phyloP scores from a whole-genome alignment of 2,797 vertebrate species.

The Megalops cyprinoides region DNA sequence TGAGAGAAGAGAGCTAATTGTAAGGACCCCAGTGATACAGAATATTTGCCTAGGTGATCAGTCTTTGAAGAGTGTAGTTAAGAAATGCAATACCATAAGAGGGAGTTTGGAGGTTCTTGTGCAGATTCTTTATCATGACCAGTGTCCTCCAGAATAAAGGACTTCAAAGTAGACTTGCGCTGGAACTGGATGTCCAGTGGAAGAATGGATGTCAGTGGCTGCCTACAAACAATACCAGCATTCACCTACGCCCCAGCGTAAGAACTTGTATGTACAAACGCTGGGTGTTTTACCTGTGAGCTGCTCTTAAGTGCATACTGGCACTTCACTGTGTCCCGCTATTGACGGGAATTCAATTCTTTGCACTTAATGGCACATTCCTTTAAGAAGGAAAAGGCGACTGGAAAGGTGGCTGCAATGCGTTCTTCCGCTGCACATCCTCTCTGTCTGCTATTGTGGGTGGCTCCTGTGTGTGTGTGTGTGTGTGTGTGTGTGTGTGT shows the following conservation, averaged over 20 bases:
- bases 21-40: no score
- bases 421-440: slow-evolving; percentile 59
- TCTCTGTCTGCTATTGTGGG: slow-evolving; percentile 69
- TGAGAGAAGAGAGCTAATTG: no score
- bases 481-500: slow-evolving; percentile 55
- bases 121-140: no score
- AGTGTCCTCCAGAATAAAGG: no score
- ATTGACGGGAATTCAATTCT: slow-evolving; percentile 55
- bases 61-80: no score
- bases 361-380: slow-evolving; percentile 58
- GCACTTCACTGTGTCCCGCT: slow-evolving; percentile 34
- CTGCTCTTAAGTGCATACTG: slow-evolving; percentile 60
- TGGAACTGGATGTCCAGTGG: neutral
- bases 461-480: slow-evolving; percentile 62
- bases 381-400: slow-evolving; percentile 37
- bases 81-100: no score
- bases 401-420: slow-evolving; percentile 49
- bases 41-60: no score
- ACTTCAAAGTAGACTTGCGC: no score
- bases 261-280: neutral
- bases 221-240: neutral
- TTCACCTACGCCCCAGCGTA: neutral
- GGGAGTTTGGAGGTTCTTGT: no score
- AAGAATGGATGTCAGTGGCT: neutral
- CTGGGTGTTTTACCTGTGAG: slow-evolving; percentile 53